A percentile compares a stretch with the other conserved stretches of the same genome.
These are phyloP conservation scores for Lepidocolaptes lacrymiger DNA, from an alignment of 2,797 vertebrate species.

Conservation along the genomic window DNA sequence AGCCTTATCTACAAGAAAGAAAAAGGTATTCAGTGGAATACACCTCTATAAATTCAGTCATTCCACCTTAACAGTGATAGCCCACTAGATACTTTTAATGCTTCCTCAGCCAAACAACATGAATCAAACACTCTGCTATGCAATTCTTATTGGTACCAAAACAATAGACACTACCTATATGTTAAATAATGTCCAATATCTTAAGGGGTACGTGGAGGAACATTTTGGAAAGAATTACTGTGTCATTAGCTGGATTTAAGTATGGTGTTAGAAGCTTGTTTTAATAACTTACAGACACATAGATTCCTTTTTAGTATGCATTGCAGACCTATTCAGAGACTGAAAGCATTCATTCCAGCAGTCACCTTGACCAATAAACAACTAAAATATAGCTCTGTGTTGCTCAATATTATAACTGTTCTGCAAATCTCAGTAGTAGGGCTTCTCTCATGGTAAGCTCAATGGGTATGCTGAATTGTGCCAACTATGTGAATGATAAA, in stretches of 20 bases:
- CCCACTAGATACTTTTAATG: neutral
- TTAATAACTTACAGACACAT: neutral
- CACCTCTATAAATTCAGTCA: neutral
- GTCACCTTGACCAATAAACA: neutral
- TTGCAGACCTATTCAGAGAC: neutral
- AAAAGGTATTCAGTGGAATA: neutral
- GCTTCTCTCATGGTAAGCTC: neutral
- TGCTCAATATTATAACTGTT: neutral
- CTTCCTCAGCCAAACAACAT: neutral
- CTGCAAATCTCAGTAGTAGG: neutral
- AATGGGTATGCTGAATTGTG: neutral
- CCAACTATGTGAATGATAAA: neutral
- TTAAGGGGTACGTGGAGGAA: neutral
- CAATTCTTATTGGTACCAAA: neutral
- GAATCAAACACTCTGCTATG: neutral
- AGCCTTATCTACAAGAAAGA: neutral
- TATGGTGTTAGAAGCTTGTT: neutral
- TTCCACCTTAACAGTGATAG: neutral
- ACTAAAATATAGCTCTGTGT: neutral
- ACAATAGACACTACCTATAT: neutral
- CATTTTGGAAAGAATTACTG: neutral
- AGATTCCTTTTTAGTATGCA: neutral
- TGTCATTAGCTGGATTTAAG: neutral
- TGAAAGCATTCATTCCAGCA: neutral
- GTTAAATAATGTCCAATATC: neutral